Base-by-base conservation (phyloP, 2,888 invertebrate species). In the Campopleginae sp. region DNA sequence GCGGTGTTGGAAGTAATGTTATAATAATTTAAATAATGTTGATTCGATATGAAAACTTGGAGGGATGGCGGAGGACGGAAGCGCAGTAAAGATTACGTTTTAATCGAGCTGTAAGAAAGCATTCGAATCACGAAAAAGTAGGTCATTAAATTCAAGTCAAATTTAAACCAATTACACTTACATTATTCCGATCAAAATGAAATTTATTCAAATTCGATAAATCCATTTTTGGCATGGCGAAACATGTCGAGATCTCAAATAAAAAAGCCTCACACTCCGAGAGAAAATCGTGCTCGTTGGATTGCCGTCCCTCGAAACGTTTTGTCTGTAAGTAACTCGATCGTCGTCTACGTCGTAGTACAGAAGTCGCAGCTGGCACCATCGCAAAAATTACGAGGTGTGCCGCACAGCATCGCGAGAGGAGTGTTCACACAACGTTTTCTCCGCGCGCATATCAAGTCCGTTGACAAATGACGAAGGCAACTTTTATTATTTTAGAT, bases 401-500 rank as follows among this genome's bases (percentile, higher is more conserved):
- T 84, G 88, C 71, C 86, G 84, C 87, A 88, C 88, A 85, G 88
- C 54, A 65, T 84, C 75, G 75, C 81, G 58, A 54, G 86, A 88
- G 68, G 66, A 72, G 75, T 65, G 4, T 76, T 66, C 88, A 77
- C 90, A 82, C 89, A 89, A 88, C 89, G 89, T 90, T 87, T 85
- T 81, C 87, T 51, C 51, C 31, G 61, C 3, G 61, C 3, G 76
- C 68, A 42, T 83, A 87, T 79, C 78, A 70, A 82, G 48, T 31
- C 72, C 79, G 85, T 93, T 93, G 93, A 93, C 93, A 93, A 93
- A 93, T 93, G 93, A 93, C 93, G 89, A 89, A 91, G 91, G 90
- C 91, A 91, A 92, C 89, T 93, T 93, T 93, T 93, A 93, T 93
- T 93, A 93, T 93, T 93, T 93, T 93, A 93, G 92, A 93, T 93